Conservation (phyloP, 2,888 invertebrate genomes). For the Papilio protenor region DNA sequence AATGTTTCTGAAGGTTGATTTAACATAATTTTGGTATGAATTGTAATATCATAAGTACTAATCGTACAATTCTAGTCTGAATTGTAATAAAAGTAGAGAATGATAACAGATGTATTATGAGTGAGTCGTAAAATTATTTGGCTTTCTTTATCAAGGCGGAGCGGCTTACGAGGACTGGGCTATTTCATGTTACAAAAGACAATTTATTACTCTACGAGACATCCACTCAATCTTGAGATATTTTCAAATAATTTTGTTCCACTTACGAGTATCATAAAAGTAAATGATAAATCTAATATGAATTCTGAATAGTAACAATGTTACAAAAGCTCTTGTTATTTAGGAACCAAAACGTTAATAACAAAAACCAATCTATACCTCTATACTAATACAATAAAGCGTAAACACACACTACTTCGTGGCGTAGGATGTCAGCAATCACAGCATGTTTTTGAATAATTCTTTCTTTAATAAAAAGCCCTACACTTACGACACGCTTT, state of each 20-base stretch:
- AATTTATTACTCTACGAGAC: conserved; percentile 37
- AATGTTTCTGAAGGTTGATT: conserved; percentile 9
- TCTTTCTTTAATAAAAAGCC: too few species aligned
- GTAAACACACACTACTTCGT: too few species aligned
- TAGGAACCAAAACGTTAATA: not conserved
- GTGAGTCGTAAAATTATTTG: conserved; percentile 39
- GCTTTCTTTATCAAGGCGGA: conserved; percentile 32
- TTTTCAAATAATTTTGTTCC: conserved; percentile 28
- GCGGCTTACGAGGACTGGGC: conserved; percentile 25
- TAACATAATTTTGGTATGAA: not conserved
- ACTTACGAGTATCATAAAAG: conserved; percentile 14
- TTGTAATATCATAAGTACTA: conserved; percentile 8
- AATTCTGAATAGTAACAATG: not conserved
- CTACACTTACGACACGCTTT: too few species aligned
- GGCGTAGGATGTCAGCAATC: too few species aligned
- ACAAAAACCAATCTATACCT: not conserved
- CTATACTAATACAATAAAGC: too few species aligned
- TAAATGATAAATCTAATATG: conserved; percentile 8
- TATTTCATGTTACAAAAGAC: conserved; percentile 35
- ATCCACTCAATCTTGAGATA: conserved; percentile 32
- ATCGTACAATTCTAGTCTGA: not conserved
- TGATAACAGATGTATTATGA: conserved; percentile 39
- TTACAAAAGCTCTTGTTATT: not conserved
- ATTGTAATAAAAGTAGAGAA: conserved; percentile 17
- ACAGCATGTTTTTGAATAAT: too few species aligned